phyloP scores from a whole-genome alignment of 2,797 vertebrate species.

The Clamator glandarius region DNA sequence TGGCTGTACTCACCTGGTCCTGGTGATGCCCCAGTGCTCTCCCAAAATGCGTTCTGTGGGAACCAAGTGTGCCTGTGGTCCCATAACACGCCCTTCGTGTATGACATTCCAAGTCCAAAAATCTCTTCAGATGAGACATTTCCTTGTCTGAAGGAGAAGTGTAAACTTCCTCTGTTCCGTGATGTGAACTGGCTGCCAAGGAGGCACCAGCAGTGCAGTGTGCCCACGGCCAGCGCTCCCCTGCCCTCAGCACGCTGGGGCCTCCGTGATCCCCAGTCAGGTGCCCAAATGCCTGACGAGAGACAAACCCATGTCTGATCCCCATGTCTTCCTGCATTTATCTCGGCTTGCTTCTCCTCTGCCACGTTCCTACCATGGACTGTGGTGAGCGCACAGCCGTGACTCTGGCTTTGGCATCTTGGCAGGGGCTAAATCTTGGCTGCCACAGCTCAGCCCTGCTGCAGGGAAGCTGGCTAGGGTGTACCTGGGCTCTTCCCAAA shows the following conservation, averaged over 20 bases:
- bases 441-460: fast-evolving
- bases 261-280: fast-evolving
- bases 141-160: background rate
- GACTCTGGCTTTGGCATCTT: background rate
- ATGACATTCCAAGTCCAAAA: fast-evolving
- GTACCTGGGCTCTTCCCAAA: background rate
- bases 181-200: background rate
- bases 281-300: background rate
- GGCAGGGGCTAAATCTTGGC: fast-evolving
- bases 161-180: background rate
- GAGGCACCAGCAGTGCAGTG: background rate
- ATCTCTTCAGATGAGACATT: background rate
- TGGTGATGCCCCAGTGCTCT: fast-evolving
- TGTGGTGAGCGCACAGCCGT: fast-evolving
- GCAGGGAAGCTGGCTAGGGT: background rate
- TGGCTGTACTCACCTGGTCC: fast-evolving
- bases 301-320: fast-evolving
- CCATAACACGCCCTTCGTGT: background rate
- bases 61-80: fast-evolving
- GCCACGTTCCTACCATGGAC: fast-evolving
- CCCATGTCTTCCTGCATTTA: fast-evolving
- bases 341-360: background rate
- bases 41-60: fast-evolving
- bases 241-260: fast-evolving
- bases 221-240: background rate